These are phyloP conservation scores for Neopipo cinnamomea DNA, from an alignment of 2,113 vertebrate species.

Conservation along the genomic window DNA sequence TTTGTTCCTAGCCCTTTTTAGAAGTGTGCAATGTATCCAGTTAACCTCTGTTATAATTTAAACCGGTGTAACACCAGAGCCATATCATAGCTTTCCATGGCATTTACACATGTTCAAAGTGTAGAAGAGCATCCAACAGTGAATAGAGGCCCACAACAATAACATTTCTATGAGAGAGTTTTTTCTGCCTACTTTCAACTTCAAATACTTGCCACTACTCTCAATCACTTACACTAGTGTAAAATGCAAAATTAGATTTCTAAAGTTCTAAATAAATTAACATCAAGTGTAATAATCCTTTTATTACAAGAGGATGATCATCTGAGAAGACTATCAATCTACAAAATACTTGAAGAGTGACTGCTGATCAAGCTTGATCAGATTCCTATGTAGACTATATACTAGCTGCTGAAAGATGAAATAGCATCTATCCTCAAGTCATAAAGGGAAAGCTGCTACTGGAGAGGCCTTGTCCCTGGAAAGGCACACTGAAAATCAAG, in stretches of 20 bases:
- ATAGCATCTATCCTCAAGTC: not conserved
- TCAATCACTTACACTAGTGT: not conserved
- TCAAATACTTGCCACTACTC: not conserved
- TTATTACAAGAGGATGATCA: not conserved
- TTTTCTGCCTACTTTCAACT: not conserved
- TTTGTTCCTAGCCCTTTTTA: constrained; percentile 25
- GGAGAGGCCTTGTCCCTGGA: not conserved
- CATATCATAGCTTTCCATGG: not conserved
- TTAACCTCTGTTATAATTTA: constrained; percentile 27
- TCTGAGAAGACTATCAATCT: not conserved
- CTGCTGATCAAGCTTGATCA: not conserved
- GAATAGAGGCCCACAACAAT: not conserved
- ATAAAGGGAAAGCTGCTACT: not conserved
- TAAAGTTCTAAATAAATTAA: constrained; percentile 10
- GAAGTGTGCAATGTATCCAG: not conserved
- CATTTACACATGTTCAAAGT: constrained; percentile 28
- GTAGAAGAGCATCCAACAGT: not conserved
- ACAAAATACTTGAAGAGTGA: not conserved
- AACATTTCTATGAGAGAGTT: not conserved
- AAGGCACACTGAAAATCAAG: not conserved
- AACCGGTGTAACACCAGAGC: not conserved
- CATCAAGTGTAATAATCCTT: not conserved
- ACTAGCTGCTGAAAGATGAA: not conserved
- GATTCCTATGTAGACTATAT: not conserved
- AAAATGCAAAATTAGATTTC: not conserved